These are phyloP conservation scores for Melanaphis sacchari DNA, from an alignment of 1,140 invertebrate species.

Conservation along the genomic window DNA sequence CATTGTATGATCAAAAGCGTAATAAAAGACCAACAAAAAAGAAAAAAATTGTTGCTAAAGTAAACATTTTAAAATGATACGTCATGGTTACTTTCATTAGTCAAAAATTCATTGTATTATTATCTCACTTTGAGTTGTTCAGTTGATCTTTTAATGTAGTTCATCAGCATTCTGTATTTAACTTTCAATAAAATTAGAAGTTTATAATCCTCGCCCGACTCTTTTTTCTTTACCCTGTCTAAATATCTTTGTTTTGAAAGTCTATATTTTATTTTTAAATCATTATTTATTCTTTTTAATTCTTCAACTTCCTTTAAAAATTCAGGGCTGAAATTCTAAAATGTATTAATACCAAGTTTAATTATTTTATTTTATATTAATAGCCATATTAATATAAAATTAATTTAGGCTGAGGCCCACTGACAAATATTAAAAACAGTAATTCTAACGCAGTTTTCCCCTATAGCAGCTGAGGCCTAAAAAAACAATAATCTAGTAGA, in stretches of 20 bases:
- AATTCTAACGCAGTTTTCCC: neutral
- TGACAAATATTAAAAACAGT: neutral
- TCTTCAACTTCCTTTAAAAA: neutral
- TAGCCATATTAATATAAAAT: too few relatives aligned
- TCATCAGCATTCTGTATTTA: neutral
- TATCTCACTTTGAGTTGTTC: neutral
- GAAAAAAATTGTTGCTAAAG: neutral
- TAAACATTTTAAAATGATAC: neutral
- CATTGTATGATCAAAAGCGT: neutral
- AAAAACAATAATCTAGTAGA: neutral
- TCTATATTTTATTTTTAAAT: neutral
- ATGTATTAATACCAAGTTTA: neutral
- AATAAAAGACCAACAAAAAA: neutral
- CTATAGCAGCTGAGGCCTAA: neutral
- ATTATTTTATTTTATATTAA: neutral
- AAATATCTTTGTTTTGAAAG: neutral
- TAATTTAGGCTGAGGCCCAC: neutral
- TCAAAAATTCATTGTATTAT: neutral
- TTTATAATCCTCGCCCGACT: neutral
- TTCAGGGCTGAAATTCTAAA: neutral
- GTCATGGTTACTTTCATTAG: neutral
- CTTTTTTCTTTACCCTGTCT: neutral
- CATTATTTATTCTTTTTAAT: neutral
- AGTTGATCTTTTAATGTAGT: neutral
- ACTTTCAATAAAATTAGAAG: neutral